Percentiles rank a stretch among this genome's conserved stretches.
phyloP scores from a whole-genome alignment of 2,797 vertebrate genomes.

The Garrulus glandarius region DNA sequence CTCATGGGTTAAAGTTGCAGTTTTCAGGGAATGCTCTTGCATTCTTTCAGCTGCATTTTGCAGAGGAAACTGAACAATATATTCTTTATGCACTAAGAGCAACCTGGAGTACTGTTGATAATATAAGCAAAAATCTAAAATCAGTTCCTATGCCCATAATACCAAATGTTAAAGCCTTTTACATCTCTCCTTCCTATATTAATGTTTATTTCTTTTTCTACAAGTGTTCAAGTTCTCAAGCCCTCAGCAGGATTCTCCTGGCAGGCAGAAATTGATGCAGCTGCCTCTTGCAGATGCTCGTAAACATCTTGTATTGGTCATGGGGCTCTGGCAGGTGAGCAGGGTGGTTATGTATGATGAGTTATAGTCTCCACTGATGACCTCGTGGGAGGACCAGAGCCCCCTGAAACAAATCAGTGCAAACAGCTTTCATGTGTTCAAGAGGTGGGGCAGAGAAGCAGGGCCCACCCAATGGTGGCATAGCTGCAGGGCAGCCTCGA shows the following conservation, averaged over 20 bases:
- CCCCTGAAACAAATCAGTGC: background rate
- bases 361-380: background rate
- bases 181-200: background rate
- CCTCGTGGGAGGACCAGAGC: background rate
- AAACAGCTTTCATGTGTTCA: background rate
- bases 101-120: background rate
- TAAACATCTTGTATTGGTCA: background rate
- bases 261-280: background rate
- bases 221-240: background rate
- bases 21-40: background rate
- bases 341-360: background rate
- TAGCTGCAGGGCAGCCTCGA: background rate
- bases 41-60: background rate
- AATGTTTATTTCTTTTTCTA: background rate
- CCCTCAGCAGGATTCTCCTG: background rate
- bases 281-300: background rate
- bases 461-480: accelerated
- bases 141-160: background rate
- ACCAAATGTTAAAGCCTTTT: background rate
- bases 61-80: background rate
- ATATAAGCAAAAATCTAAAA: background rate
- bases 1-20: background rate
- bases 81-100: background rate
- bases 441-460: background rate
- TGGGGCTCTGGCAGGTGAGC: background rate